Conservation (phyloP, 92 coral and sea anemone species). For the Porites divaricata region DNA sequence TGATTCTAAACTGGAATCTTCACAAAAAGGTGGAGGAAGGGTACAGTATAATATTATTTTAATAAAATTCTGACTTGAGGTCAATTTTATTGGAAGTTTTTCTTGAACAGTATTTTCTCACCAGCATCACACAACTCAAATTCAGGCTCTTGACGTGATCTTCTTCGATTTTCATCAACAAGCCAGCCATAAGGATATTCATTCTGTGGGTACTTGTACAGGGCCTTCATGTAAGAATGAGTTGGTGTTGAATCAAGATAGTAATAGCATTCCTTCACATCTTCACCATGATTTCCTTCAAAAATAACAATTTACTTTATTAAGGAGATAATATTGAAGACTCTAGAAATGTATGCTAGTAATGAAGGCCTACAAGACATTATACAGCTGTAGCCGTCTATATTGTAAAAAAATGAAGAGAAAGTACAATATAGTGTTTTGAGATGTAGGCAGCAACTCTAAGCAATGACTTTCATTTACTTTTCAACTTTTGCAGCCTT, state of each 20-base stretch:
- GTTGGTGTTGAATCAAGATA: conserved; percentile 94
- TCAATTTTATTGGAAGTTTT: not conserved
- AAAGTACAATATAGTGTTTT: no score
- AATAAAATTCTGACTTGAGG: not conserved
- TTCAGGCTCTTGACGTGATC: conserved; percentile 74
- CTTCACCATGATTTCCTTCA: conserved; percentile 96
- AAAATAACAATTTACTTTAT: no score
- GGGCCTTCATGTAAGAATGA: conserved; percentile 95
- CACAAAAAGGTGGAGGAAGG: no score
- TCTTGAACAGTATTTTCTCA: not conserved
- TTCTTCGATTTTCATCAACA: conserved; percentile 70
- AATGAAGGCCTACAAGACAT: no score
- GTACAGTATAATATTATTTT: not conserved
- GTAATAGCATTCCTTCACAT: conserved; percentile 95
- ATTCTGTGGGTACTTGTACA: conserved; percentile 92
- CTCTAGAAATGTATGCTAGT: no score
- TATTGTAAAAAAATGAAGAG: no score
- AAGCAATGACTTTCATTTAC: no score
- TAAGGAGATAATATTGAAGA: no score
- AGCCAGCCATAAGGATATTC: conserved; percentile 76
- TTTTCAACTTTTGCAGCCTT: no score
- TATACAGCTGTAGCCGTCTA: no score
- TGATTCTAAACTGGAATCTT: no score
- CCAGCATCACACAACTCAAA: conserved; percentile 88
- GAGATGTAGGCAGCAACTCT: no score